phyloP scores from a whole-genome alignment of 2,113 vertebrate genomes.

The Micromys minutus region DNA sequence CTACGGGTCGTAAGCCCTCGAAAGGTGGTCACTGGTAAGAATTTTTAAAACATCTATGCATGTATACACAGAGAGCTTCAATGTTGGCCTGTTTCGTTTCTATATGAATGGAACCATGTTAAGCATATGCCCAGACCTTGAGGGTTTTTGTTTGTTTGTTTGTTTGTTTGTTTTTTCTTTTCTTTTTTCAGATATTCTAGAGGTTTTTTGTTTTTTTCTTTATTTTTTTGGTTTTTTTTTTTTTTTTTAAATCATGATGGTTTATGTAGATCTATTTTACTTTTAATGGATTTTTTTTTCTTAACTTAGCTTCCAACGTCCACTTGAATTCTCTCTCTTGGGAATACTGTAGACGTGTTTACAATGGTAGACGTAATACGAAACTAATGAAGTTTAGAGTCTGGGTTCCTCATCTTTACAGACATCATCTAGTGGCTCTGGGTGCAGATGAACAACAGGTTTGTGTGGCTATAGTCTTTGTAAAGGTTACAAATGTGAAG shows the following conservation, averaged over 20 bases:
- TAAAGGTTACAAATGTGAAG: background rate
- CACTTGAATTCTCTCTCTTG: background rate
- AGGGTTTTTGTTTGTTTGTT: background rate
- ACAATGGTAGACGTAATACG: background rate
- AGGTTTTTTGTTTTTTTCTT: background rate
- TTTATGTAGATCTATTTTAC: background rate
- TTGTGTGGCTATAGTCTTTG: background rate
- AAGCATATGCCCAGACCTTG: background rate
- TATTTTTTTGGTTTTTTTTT: background rate
- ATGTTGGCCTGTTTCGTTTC: background rate
- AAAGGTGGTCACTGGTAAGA: background rate
- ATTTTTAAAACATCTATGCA: background rate
- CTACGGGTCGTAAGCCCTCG: background rate
- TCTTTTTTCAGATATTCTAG: background rate
- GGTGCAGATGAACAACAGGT: background rate
- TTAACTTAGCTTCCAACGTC: slow-evolving; percentile 22
- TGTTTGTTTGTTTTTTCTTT: background rate
- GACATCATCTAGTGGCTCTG: background rate
- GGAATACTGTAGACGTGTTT: slow-evolving; percentile 12
- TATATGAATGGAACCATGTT: background rate
- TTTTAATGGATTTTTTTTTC: background rate
- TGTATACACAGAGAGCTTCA: background rate
- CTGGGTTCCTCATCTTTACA: background rate
- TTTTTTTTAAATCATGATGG: background rate
- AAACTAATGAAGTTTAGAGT: background rate